These are phyloP conservation scores for Allacma fusca DNA, from an alignment of 2,888 invertebrate species.

Conservation along the genomic window DNA sequence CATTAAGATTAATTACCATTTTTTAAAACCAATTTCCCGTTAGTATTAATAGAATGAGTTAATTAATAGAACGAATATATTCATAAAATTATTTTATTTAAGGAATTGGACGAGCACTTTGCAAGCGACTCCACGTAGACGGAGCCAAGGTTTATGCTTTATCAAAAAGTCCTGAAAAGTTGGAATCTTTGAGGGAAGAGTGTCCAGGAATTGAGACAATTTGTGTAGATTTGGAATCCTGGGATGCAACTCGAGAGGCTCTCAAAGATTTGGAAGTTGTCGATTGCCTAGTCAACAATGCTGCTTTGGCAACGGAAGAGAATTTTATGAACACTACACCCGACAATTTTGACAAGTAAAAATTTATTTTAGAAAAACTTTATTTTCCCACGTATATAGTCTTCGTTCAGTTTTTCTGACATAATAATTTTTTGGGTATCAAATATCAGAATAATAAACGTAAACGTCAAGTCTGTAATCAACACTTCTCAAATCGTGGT, in stretches of 20 bases:
- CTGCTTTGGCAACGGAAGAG: constrained; percentile 76
- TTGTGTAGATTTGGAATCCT: constrained; percentile 77
- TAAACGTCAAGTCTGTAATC: constrained; percentile 85
- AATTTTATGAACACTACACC: constrained; percentile 76
- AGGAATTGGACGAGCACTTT: constrained; percentile 73
- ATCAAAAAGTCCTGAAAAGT: constrained; percentile 73
- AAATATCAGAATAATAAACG: constrained; percentile 67
- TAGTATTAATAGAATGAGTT: too few species aligned
- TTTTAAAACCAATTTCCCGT: too few species aligned
- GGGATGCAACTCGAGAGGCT: constrained; percentile 75
- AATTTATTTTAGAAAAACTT: constrained; percentile 41
- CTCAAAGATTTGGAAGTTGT: constrained; percentile 71
- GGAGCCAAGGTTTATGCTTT: constrained; percentile 78
- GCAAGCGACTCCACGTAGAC: constrained; percentile 37
- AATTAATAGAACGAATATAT: too few species aligned
- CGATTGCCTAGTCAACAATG: constrained; percentile 90
- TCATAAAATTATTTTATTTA: not conserved
- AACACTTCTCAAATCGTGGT: constrained; percentile 83
- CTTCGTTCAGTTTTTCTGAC: constrained; percentile 54
- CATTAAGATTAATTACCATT: too few species aligned
- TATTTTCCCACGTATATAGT: too few species aligned
- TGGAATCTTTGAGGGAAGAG: constrained; percentile 72
- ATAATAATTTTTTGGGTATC: too few species aligned
- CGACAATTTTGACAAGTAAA: constrained; percentile 76
- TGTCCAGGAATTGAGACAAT: constrained; percentile 72